Percentiles rank a stretch among this genome's conserved stretches.
Evolutionary conservation across 2,113 vertebrate species (phyloP).

Genomic region (Pelvicachromis taeniatus): DNA sequence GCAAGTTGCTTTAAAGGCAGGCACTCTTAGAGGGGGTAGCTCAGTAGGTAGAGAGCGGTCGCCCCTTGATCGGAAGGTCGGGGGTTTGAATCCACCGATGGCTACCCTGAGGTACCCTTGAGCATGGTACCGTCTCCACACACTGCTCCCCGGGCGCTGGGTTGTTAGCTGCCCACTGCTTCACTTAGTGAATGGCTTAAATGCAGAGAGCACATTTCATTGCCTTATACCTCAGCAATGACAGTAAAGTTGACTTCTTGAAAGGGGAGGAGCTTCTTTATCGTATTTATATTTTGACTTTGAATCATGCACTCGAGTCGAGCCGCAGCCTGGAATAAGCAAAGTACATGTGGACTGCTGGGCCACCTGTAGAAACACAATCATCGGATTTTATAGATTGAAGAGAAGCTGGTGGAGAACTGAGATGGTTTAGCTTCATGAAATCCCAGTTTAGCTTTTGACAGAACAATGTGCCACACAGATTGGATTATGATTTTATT

Average conservation of each 20-base stretch:
- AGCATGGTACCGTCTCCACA: too few relatives aligned
- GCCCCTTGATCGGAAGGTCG: too few relatives aligned
- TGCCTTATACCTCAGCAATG: too few relatives aligned
- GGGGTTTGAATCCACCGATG: too few relatives aligned
- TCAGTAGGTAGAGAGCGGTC: neutral
- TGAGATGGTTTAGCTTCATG: neutral
- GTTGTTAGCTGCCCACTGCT: too few relatives aligned
- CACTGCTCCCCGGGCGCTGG: too few relatives aligned
- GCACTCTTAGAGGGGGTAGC: neutral
- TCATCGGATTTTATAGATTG: neutral
- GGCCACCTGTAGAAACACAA: neutral
- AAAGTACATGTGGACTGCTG: neutral
- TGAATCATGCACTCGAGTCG: neutral
- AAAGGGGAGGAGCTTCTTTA: neutral
- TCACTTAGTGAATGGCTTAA: too few relatives aligned
- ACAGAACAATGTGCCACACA: neutral
- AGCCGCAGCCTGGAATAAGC: rapidly evolving
- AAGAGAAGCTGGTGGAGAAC: neutral
- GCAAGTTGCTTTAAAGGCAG: neutral
- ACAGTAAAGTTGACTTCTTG: too few relatives aligned
- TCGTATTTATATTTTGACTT: neutral
- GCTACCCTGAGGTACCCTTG: too few relatives aligned
- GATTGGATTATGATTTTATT: neutral
- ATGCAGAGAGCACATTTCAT: too few relatives aligned
- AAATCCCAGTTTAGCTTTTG: neutral